Evolutionary conservation across 2,888 invertebrate genomes (phyloP), one percentile per base, ranked within the genome.

Genomic region (Nowickia ferox): DNA sequence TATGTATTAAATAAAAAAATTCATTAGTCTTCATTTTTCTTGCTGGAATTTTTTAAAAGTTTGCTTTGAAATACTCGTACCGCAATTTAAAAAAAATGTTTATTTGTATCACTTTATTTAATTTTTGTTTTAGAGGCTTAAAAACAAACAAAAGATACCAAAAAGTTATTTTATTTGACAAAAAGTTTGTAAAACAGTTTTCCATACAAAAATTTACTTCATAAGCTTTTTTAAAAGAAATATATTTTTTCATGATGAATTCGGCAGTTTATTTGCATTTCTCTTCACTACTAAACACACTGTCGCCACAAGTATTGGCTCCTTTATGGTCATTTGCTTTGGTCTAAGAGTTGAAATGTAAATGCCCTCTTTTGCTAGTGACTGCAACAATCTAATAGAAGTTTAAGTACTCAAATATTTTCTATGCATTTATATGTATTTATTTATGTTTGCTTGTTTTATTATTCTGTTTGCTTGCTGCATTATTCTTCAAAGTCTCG

Each of bases 401-500:
- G 40, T 30, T 17, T n/a, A 53, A 63, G 42, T 40, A 65, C 65
- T 78, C 65, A 11, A 65, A 30, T 57, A 57, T 55, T 69, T 59
- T 30, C 30, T 30, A 30, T 30, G 6, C 6, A 30, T 30, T 6
- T 30, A 30, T 6, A 6, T 0, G 30, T 30, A 30, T 30, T 0
- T 6, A 30, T 30, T 5, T 30, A 30, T 4, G 13, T 71, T 38
- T 69, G n/a, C 53, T 71, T 63, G n/a, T 57, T 40, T 42, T 81
- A 13, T 66, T 46, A 9, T 51, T 71, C 30, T 84, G 19, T 84
- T 81, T 84, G 44, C 79, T n/a, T 59, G 48, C 65, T 79, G 79
- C 71, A 80, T 80, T 75, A 46, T 76, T 84, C 9, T 76, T 84
- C 11, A 61, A 38, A 42, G 55, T 2, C 42, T 59, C 9, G 6